Percentiles rank a stretch among this genome's conserved stretches.
Evolutionary conservation across 2,113 vertebrate genomes (phyloP).

Genomic region (Oxygymnocypris stewartii): DNA sequence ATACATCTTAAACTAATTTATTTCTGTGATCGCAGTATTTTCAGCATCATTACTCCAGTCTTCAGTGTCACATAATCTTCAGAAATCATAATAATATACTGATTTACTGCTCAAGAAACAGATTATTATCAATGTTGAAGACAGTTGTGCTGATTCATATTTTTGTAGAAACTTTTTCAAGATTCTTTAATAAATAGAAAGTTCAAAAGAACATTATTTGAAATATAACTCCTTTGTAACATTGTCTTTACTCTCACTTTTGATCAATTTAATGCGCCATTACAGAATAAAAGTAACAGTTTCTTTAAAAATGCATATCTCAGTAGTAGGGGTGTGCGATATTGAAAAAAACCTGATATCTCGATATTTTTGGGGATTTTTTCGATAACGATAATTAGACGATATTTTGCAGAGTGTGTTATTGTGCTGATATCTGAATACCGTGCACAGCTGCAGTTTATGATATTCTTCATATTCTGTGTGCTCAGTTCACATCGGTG

Average conservation of each 20-base stretch:
- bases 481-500: too few species aligned
- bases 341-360: too few species aligned
- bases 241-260: not conserved
- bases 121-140: not conserved
- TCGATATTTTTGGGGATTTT: too few species aligned
- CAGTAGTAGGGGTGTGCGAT: too few species aligned
- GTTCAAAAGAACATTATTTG: not conserved
- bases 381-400: too few species aligned
- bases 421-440: too few species aligned
- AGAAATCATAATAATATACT: not conserved
- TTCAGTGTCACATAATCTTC: not conserved
- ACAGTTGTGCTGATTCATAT: too few species aligned
- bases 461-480: too few species aligned
- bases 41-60: not conserved
- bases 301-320: not conserved
- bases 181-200: not conserved
- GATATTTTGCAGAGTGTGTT: too few species aligned
- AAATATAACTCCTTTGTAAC: not conserved
- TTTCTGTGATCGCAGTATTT: not conserved
- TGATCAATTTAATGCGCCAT: not conserved
- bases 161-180: not conserved
- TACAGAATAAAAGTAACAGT: not conserved
- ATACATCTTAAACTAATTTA: not conserved
- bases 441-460: too few species aligned
- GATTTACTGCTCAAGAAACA: not conserved